Conservation (phyloP, 2,888 invertebrate genomes). For the Cepaea hortensis region DNA sequence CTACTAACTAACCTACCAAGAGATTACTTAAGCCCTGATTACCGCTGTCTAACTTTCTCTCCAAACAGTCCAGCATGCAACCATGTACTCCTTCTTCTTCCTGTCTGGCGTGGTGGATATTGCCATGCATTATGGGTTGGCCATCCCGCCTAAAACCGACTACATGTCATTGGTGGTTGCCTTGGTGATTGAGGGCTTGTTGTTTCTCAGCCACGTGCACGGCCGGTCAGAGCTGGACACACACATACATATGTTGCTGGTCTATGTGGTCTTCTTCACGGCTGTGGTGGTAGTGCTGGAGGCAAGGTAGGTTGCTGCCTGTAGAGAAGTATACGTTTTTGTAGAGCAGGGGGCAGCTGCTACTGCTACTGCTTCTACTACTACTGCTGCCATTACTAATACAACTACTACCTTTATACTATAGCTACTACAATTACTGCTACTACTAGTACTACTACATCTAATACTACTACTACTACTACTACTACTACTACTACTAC, state of each 20-base stretch:
- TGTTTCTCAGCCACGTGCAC: conserved; percentile 78
- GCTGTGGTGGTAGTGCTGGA: conserved; percentile 74
- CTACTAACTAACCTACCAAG: too few relatives aligned
- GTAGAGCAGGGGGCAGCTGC: background rate
- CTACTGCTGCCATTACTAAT: background rate
- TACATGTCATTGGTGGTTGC: conserved; percentile 76
- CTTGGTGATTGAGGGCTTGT: conserved; percentile 76
- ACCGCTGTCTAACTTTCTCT: conserved; percentile 41
- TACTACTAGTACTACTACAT: too few relatives aligned
- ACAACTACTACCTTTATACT: too few relatives aligned
- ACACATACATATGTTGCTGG: conserved; percentile 77
- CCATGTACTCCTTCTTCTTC: conserved; percentile 79
- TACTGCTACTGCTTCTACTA: background rate
- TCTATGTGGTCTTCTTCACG: conserved; percentile 75
- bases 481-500: background rate
- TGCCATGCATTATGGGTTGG: conserved; percentile 69
- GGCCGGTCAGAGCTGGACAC: conserved; percentile 74
- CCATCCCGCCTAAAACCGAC: conserved; percentile 76
- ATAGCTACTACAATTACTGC: too few relatives aligned
- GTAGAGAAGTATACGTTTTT: too few relatives aligned
- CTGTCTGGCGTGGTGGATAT: conserved; percentile 76
- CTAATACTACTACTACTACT: background rate
- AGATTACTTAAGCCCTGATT: too few relatives aligned
- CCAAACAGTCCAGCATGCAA: conserved; percentile 78
- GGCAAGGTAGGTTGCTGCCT: conserved; percentile 59